Base-by-base conservation (phyloP, 2,888 invertebrate species). In the Hedychridium roseum region DNA sequence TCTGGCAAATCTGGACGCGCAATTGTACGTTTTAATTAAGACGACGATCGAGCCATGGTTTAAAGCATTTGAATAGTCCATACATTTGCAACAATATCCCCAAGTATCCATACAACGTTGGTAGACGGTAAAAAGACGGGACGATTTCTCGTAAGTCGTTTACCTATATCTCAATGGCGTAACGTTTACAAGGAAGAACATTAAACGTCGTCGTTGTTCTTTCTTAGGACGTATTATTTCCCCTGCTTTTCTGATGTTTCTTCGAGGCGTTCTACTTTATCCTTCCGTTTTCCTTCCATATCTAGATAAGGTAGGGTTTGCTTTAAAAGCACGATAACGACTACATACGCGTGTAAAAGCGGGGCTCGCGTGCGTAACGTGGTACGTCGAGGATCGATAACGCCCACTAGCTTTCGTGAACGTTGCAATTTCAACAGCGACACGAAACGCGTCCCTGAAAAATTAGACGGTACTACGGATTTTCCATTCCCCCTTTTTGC, bases 341-440 rank as follows among this genome's bases (percentile, higher is more conserved):
- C 35, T 45, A 38, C 50, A 40, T 50, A 54, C 23, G 40, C 27
- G 27, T 35, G 50, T 41, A 28, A 18, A 44, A 45, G 41, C 39
- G 40, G n/a, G 16, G 28, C 12, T 2, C 9, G 14, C 20, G 3
- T 15, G 11, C 9, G 38, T 15, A 12, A 26, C 9, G 20, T n/a
- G 41, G 45, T 16, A 11, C 23, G 21, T 36, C n/a, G 17, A 16
- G 48, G 53, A 60, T 65, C 65, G 57, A 67, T 67, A 64, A 50
- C 51, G 52, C 40, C 37, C 35, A 41, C 41, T 30, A n/a, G 50
- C 53, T 54, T 63, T 64, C 48, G 54, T 45, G 55, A 57, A 57
- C 57, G 37, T 42, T 55, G 54, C 54, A 51, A 60, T 64, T 58
- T 66, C 51, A 59, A 38, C 31, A 41, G 47, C 39, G 37, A 54